phyloP scores from a whole-genome alignment of 2,888 invertebrate species.

The Anarsia innoxiella region DNA sequence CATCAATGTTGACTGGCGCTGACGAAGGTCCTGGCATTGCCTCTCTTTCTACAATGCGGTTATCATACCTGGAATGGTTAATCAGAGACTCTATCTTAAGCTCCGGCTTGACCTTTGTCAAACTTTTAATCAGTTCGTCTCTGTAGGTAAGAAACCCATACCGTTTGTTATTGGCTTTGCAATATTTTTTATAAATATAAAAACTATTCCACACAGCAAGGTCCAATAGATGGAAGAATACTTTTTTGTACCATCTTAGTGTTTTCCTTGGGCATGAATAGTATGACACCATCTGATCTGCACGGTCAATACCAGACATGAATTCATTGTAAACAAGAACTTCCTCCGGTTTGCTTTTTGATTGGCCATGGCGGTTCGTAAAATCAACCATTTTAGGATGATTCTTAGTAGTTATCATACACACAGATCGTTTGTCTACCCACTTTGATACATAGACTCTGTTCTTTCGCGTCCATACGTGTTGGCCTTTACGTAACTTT shows the following conservation, averaged over 20 bases:
- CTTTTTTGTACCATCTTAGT: slow-evolving; percentile 17
- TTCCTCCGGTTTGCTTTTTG: slow-evolving; percentile 13
- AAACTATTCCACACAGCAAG: slow-evolving; percentile 10
- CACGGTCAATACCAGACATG: slow-evolving; percentile 18
- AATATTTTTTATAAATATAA: slow-evolving; percentile 3
- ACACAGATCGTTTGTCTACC: slow-evolving; percentile 14
- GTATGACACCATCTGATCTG: slow-evolving; percentile 18
- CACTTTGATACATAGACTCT: slow-evolving; percentile 14
- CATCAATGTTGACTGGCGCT: background rate
- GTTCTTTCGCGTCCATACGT: slow-evolving; percentile 12
- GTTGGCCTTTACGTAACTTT: slow-evolving; percentile 15
- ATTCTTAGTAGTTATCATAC: slow-evolving; percentile 13
- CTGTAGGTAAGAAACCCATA: slow-evolving; percentile 1
- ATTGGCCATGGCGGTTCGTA: slow-evolving; percentile 9
- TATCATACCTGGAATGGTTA: slow-evolving; percentile 2
- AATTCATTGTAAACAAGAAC: slow-evolving; percentile 15
- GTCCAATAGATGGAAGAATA: slow-evolving; percentile 11
- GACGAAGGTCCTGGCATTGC: background rate
- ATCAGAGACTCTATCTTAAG: background rate
- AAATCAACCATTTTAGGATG: slow-evolving; percentile 7
- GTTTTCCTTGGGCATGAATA: slow-evolving; percentile 16
- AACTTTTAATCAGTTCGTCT: slow-evolving; percentile 3
- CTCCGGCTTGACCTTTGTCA: background rate
- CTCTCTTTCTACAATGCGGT: too few species aligned
- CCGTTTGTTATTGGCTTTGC: slow-evolving; percentile 4